Evolutionary conservation across 1,140 invertebrate genomes (phyloP).

Genomic region (Magallana angulata): DNA sequence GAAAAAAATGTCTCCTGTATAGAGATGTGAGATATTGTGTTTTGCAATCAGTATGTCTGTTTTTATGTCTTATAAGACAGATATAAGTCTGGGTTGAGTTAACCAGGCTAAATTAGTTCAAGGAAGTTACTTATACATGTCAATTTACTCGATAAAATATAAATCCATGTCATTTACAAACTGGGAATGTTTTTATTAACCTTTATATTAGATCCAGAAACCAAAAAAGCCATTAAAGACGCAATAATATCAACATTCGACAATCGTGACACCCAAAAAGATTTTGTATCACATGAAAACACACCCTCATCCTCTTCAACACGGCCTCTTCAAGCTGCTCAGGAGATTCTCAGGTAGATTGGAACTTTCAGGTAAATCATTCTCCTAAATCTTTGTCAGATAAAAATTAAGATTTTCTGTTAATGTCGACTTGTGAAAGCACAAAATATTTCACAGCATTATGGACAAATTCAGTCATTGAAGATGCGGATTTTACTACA

Average conservation of each 20-base stretch:
- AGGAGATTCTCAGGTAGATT: not conserved
- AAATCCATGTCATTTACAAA: not conserved
- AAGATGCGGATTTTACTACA: not conserved
- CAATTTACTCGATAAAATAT: not conserved
- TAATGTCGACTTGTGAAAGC: constrained; percentile 3
- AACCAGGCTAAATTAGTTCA: constrained; percentile 11
- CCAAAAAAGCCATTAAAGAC: constrained; percentile 20
- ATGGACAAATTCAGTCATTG: not conserved
- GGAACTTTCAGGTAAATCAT: constrained; percentile 9
- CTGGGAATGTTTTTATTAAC: not conserved
- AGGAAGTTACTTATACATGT: not conserved
- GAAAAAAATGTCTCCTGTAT: not conserved
- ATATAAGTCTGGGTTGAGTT: not conserved
- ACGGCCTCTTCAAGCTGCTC: not conserved
- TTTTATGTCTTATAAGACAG: not conserved
- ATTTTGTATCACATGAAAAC: not conserved
- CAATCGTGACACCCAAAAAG: not conserved
- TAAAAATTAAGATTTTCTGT: constrained; percentile 4
- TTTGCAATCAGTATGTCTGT: not conserved
- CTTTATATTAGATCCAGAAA: constrained; percentile 9
- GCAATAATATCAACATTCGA: not conserved
- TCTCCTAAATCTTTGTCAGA: not conserved
- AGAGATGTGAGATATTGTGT: not conserved
- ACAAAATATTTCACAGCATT: not conserved
- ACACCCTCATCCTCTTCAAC: constrained; percentile 18